Evolutionary conservation across 1,140 invertebrate species (phyloP), one percentile per base, ranked within the genome.

Genomic region (Lepidurus apus): DNA sequence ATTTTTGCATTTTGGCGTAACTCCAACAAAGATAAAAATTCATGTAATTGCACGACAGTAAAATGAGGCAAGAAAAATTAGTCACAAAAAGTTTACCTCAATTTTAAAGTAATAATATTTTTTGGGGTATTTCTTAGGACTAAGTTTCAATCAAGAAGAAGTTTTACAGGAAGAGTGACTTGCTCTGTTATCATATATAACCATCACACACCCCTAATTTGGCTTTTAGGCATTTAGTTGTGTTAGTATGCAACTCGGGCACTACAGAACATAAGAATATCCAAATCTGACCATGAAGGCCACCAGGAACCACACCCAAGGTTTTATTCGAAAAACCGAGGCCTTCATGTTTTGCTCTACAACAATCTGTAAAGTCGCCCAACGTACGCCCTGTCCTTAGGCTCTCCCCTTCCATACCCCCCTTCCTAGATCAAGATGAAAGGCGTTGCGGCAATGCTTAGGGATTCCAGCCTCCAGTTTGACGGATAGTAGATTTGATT

Each of bases 241-340:
- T 4, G 0, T 65, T 65, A 65, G 53, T 65, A 65, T 65, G 53
- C 53, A 21, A 65, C 53, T 65, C 6, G 53, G 13, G 53, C 21
- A 1, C 53, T 65, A 7, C 0, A 4, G 3, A 34, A 34, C 34
- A 34, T 34, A 34, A 65, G 53, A n/a, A 65, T 65, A 65, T 65
- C 53, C 53, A 65, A 65, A 65, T 65, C 17, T 65, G 53, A 65
- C 53, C 53, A 21, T 17, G 53, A 65, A 65, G 53, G 53, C 13
- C 53, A 65, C 8, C 53, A 65, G 53, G 53, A 65, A 65, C 53
- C 53, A 65, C 53, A 65, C 53, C 53, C 53, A 65, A 65, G 53
- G 53, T 65, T 65, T 65, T 65, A 65, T 65, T 65, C 53, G 53
- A 65, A 9, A 65, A 17, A 65, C 10, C 13, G 21, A 65, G 53